Base-by-base conservation (phyloP, 2,797 vertebrate genomes). In the Danionella dracula region DNA sequence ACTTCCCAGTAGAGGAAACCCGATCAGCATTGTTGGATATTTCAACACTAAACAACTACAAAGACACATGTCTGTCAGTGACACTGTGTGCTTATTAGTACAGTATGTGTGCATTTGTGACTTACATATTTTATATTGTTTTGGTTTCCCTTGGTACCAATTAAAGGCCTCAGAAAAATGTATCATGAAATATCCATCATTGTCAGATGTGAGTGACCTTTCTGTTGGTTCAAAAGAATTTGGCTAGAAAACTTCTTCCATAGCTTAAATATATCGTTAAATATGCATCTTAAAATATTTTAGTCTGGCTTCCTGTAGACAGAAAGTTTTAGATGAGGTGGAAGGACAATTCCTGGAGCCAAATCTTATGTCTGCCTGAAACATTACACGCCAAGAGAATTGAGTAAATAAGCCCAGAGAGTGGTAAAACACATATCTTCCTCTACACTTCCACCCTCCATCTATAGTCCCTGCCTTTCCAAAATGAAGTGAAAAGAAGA, bases 291-390 rank as follows among this genome's bases (percentile, higher is more conserved):
- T 5, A 9, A 16, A 59, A 29, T n/a, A 11, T 1, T 11, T 5
- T 31, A 60, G 31, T 32, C 6, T 41, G 21, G 13, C 21, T 3
- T 27, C 23, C 23, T 6, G 34, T 48, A 51, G 48, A 12, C 27
- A 61, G 29, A 66, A 56, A 63, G 32, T 37, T 54, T 40, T 12
- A 69, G 49, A 46, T 27, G 7, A 35, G 38, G 19, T 48, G 61
- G 15, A 29, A 45, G 41, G 37, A 51, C 11, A 20, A 20, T 17
- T 50, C 12, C 5, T n/a, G 8, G 13, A 40, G 32, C 31, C 40
- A 40, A 38, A 20, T 64, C 37, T 42, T 23, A 42, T 51, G 60
- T 63, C 60, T 63, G 60, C 29, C 17, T 41, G 48, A 63, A 63
- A 4, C 17, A 63, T 63, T 63, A 53, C 48, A 63, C 5, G 12